A percentile compares a stretch with the other conserved stretches of the same genome.
Conservation (phyloP, 2,113 vertebrate species). For the Cyanistes caeruleus region DNA sequence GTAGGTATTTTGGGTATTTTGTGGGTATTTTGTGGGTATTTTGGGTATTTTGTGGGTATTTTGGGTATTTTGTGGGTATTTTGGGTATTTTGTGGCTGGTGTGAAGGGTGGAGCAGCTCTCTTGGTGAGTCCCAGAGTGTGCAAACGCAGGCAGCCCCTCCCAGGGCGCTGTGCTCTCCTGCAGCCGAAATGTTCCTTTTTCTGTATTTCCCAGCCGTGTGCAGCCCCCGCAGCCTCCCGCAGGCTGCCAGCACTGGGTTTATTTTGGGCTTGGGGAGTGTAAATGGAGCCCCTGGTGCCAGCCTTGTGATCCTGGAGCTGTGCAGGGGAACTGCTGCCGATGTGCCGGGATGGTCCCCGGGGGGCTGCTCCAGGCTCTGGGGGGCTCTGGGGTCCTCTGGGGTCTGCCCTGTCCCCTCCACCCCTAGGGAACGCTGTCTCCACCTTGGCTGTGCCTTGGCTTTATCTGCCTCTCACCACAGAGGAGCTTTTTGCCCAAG, state of each 20-base stretch:
- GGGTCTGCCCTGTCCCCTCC: too few species aligned
- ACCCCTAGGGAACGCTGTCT: too few species aligned
- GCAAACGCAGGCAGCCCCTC: background rate
- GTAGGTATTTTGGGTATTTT: background rate
- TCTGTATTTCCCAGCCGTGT: background rate
- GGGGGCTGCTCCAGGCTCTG: too few species aligned
- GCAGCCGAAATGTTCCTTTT: background rate
- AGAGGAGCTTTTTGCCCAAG: too few species aligned
- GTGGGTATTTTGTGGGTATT: too few species aligned
- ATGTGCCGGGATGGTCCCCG: background rate
- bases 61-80: background rate
- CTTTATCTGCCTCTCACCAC: too few species aligned
- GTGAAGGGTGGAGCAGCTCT: background rate
- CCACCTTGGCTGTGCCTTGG: too few species aligned
- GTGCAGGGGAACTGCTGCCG: background rate
- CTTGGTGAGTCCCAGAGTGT: background rate
- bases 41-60: background rate
- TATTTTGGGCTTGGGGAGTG: background rate
- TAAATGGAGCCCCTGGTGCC: background rate
- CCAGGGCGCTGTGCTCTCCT: rapidly evolving
- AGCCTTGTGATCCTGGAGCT: background rate
- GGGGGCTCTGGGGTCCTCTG: too few species aligned
- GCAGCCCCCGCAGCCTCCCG: background rate
- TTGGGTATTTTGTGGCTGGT: background rate
- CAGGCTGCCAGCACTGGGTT: background rate